Evolutionary conservation across 2,797 vertebrate genomes (phyloP), one percentile per base, ranked within the genome.

Genomic region (Lophius americanus): DNA sequence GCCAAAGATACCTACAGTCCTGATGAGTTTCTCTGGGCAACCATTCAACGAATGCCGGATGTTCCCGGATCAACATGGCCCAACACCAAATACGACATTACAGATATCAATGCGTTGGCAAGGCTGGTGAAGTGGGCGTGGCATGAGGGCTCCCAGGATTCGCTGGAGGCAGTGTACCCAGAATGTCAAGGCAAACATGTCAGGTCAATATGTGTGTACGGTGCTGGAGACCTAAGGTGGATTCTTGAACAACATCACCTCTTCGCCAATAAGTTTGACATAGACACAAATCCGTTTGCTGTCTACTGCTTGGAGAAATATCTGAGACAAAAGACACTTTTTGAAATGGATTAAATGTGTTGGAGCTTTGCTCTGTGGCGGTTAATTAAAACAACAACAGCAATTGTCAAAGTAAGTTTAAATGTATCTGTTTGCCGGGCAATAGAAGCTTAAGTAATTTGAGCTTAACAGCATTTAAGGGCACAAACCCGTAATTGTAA

Each of bases 191-290:
- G 96, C 2, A 52, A 73, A 37, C 95, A 97, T 0, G 51, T 96
- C 36, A 93, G 94, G 12, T 67, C 69, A 0, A 78, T 97, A 51
- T 98, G 96, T 52, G 84, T 98, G 12, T 97, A 96, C 6, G 96
- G 96, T 5, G 91, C 67, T 0, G 96, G 96, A 12, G 97, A 98
- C 80, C 85, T 98, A 77, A 89, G 84, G 23, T 96, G 95, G 95
- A 85, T 98, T 64, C 42, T 96, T n/a, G 67, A 69, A n/a, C 92
- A 94, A 8, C 95, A 94, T 63, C 96, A 98, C 68, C 87, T 98
- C 12, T 98, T 97, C 87, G 96, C 95, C 70, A 98, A 97, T 63
- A 98, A 98, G 82, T 97, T 98, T 79, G 96, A 98, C 59, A 55
- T 59, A 0, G 91, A 94, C 4, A 73, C 81, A 0, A 95, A 97